Percentiles rank a stretch among this genome's conserved stretches.
Conservation (phyloP, 2,888 invertebrate species). For the Himalopsyche japonica region DNA sequence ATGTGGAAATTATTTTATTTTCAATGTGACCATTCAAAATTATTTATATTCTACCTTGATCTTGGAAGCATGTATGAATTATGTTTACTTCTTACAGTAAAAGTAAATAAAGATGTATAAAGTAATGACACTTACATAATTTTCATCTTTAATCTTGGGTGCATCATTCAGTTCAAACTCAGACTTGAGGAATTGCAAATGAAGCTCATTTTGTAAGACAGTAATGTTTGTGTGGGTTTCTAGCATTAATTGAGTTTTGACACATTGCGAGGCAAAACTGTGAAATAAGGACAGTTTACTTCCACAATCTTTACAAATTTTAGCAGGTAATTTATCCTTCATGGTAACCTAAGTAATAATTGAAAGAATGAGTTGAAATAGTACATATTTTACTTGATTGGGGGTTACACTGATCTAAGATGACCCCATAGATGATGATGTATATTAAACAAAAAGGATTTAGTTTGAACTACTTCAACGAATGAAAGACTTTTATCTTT, state of each 20-base stretch:
- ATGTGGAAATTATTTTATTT: not conserved
- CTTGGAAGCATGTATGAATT: too few species aligned
- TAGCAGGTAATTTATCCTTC: slow-evolving; percentile 23
- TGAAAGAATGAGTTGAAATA: not conserved
- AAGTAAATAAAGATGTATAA: not conserved
- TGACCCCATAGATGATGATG: too few species aligned
- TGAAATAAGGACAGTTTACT: slow-evolving; percentile 27
- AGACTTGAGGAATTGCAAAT: slow-evolving; percentile 24
- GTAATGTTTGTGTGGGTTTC: not conserved
- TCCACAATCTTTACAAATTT: slow-evolving; percentile 26
- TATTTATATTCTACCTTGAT: too few species aligned
- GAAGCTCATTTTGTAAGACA: slow-evolving; percentile 9
- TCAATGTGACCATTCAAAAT: too few species aligned
- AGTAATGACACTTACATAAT: slow-evolving; percentile 1
- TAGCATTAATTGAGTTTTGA: slow-evolving; percentile 22
- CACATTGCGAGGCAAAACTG: slow-evolving; percentile 25
- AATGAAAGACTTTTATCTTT: not conserved
- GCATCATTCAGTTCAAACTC: slow-evolving; percentile 14
- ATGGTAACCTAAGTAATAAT: slow-evolving; percentile 10
- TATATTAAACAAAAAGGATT: not conserved
- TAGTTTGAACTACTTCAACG: not conserved
- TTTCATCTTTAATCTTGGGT: slow-evolving; percentile 24
- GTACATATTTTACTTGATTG: not conserved
- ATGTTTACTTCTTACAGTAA: not conserved
- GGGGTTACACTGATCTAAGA: not conserved